These are phyloP conservation scores for Masticophis lateralis DNA, from an alignment of 2,797 vertebrate genomes.

Conservation along the genomic window DNA sequence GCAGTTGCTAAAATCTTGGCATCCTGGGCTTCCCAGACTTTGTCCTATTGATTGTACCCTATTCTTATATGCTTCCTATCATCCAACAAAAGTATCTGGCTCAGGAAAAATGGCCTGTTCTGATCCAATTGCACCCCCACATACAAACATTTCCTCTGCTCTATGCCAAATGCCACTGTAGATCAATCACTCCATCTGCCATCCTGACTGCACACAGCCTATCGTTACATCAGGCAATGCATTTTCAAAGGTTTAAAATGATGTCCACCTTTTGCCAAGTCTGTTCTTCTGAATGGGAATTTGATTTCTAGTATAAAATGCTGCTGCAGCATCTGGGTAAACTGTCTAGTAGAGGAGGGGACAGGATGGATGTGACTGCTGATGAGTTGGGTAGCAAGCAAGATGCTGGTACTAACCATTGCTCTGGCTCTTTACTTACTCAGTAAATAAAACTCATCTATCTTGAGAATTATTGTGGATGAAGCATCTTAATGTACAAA, in stretches of 20 bases:
- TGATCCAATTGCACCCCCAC: neutral
- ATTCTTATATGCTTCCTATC: neutral
- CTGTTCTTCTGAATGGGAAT: neutral
- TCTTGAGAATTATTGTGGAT: neutral
- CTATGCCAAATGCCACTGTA: neutral
- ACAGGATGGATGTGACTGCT: neutral
- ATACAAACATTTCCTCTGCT: neutral
- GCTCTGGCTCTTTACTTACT: no score
- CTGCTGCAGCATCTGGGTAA: neutral
- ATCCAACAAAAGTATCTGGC: neutral
- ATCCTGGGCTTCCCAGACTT: constrained; percentile 2
- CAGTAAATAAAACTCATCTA: neutral
- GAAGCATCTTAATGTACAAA: neutral
- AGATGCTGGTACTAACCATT: neutral
- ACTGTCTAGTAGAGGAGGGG: neutral
- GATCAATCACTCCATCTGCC: neutral
- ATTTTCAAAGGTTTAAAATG: neutral
- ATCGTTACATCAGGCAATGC: neutral
- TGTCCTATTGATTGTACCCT: neutral
- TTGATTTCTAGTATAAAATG: neutral
- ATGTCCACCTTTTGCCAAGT: neutral
- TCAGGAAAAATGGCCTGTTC: neutral
- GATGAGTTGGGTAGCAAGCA: no score
- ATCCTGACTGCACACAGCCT: neutral
- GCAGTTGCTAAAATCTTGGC: neutral